Evolutionary conservation across 1,140 invertebrate species (phyloP).

Genomic region (Bilobella aurantiaca): DNA sequence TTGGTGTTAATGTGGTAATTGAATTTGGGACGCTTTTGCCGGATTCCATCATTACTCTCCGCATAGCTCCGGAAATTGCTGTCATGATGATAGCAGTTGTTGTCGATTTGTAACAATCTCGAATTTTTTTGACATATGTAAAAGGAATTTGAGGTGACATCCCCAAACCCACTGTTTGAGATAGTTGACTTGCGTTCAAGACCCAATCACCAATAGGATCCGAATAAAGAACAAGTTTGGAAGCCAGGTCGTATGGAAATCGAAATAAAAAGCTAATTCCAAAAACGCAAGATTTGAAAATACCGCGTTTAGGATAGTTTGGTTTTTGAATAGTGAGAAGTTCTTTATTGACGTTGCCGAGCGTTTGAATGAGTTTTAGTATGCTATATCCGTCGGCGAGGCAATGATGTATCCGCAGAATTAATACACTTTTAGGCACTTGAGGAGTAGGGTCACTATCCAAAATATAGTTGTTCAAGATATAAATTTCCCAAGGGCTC

Average conservation of each 20-base stretch:
- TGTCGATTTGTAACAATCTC: background rate
- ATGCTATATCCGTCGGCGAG: background rate
- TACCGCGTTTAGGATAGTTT: background rate
- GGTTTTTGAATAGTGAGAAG: background rate
- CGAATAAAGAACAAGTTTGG: background rate
- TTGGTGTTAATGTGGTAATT: background rate
- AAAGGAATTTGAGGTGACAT: background rate
- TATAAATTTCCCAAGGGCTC: background rate
- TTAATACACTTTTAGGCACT: background rate
- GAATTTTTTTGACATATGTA: background rate
- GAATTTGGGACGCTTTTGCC: background rate
- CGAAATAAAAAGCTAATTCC: background rate
- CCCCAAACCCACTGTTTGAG: background rate
- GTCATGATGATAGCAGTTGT: background rate
- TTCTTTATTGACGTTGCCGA: background rate
- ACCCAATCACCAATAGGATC: background rate
- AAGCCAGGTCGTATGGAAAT: background rate
- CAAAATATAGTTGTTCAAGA: background rate
- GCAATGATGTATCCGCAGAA: background rate
- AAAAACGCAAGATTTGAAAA: background rate
- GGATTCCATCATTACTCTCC: background rate
- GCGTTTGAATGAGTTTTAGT: background rate
- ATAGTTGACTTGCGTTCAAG: background rate
- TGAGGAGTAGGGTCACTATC: background rate
- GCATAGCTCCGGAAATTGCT: background rate